Conservation (phyloP, 64 coral and sea anemone genomes). For the Dendrophyllia cribrosa region DNA sequence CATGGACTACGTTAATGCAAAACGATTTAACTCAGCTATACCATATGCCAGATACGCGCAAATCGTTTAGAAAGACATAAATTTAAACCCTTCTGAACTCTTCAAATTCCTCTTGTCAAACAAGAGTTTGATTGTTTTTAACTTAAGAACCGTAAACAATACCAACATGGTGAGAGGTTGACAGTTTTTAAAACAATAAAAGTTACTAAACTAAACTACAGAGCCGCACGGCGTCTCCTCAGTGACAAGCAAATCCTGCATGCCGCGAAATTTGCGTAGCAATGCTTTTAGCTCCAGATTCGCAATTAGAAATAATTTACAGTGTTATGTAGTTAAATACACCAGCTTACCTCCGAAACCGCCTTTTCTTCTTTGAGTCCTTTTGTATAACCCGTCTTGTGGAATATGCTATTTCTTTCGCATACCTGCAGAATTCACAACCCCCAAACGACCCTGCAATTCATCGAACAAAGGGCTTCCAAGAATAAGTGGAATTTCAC, state of each 20-base stretch:
- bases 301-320: neutral
- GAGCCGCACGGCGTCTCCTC: neutral
- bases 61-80: neutral
- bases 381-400: neutral
- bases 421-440: slow-evolving; percentile 8
- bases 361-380: neutral
- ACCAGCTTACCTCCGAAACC: slow-evolving; percentile 31
- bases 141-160: slow-evolving; percentile 18
- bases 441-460: neutral
- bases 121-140: neutral
- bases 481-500: neutral
- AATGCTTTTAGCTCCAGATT: neutral
- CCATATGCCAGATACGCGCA: neutral
- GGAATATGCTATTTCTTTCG: slow-evolving; percentile 1
- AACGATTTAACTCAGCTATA: neutral
- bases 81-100: neutral
- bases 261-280: neutral
- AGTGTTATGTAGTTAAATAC: neutral
- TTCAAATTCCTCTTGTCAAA: neutral
- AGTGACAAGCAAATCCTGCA: neutral
- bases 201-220: neutral
- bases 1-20: too few relatives aligned
- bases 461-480: neutral
- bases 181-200: neutral
- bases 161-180: too few relatives aligned